Evolutionary conservation across 2,797 vertebrate genomes (phyloP).

Genomic region (Potorous gilbertii): DNA sequence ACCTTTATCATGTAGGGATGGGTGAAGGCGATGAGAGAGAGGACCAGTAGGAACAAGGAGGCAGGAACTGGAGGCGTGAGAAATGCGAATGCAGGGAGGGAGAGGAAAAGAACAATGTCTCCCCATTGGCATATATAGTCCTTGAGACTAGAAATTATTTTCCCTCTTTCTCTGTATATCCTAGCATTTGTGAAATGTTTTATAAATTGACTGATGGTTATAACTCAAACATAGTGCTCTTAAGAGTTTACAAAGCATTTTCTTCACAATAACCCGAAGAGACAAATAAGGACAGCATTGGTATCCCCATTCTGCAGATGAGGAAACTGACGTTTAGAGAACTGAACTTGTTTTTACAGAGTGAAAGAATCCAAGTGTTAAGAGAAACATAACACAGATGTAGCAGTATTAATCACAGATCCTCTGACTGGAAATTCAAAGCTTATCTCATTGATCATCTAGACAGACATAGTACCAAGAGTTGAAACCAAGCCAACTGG

Average conservation of each 20-base stretch:
- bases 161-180: not conserved
- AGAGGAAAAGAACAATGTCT: not conserved
- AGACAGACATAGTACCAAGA: not conserved
- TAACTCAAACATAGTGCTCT: not conserved
- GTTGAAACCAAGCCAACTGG: not conserved
- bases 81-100: not conserved
- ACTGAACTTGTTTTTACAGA: not conserved
- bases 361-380: not conserved
- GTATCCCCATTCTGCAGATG: not conserved
- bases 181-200: not conserved
- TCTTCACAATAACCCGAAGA: not conserved
- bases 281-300: not conserved
- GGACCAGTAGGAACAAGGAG: not conserved
- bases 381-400: not conserved
- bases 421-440: not conserved
- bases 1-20: no score
- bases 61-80: no score
- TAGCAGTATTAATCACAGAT: not conserved
- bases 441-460: not conserved
- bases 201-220: not conserved
- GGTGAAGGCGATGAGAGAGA: not conserved
- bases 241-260: not conserved
- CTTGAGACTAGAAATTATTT: not conserved
- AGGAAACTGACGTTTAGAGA: not conserved
- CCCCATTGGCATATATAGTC: not conserved